Evolutionary conservation across 2,888 invertebrate species (phyloP).

Genomic region (Plebejus argus): DNA sequence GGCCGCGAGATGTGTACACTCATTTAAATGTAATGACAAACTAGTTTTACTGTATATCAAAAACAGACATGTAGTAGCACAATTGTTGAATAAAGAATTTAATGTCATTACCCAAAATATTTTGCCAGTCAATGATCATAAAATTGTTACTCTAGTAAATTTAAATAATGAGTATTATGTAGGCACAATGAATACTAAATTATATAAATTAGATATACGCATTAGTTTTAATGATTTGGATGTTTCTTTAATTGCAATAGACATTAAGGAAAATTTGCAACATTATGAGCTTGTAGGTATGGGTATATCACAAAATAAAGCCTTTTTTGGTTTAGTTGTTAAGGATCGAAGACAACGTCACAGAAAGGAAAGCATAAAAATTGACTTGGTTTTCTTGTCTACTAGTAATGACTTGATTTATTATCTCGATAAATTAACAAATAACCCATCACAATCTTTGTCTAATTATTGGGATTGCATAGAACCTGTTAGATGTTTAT

Average conservation of each 20-base stretch:
- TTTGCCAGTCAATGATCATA: conserved; percentile 62
- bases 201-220: conserved; percentile 53
- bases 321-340: conserved; percentile 52
- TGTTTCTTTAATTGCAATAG: conserved; percentile 47
- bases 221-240: conserved; percentile 44
- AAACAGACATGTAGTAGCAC: conserved; percentile 62
- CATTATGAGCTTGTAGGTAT: conserved; percentile 55
- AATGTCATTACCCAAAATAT: conserved; percentile 53
- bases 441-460: conserved; percentile 57
- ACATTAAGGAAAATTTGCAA: conserved; percentile 52
- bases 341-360: conserved; percentile 54
- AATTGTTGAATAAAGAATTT: conserved; percentile 52
- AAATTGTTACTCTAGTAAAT: conserved; percentile 55
- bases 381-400: conserved; percentile 56
- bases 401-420: conserved; percentile 43
- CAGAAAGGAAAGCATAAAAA: conserved; percentile 54
- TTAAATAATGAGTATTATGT: conserved; percentile 49
- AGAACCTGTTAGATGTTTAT: conserved; percentile 59
- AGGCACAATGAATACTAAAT: conserved; percentile 55
- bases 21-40: conserved; percentile 47
- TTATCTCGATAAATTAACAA: conserved; percentile 49
- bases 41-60: conserved; percentile 59
- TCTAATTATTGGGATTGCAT: conserved; percentile 62
- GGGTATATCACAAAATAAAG: conserved; percentile 53
- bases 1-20: conserved; percentile 51